Base-by-base conservation (phyloP, 2,797 vertebrate species). In the Calcarius lapponicus region DNA sequence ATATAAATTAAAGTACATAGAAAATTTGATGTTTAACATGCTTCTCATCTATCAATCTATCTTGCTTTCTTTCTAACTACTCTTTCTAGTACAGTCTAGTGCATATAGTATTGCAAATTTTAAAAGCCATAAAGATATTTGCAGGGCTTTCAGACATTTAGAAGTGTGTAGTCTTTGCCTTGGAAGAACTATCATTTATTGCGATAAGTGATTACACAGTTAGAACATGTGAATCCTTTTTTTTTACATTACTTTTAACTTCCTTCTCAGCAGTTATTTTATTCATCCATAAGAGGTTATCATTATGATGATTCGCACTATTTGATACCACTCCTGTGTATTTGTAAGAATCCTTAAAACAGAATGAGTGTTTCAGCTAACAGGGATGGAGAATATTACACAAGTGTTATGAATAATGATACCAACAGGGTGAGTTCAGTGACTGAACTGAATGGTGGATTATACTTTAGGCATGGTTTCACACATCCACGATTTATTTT, bases 191-290 rank as follows among this genome's bases (percentile, higher is more conserved):
- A 92, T 50, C 43, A 94, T 96, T 97, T 96, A 84, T 79, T 95
- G 83, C 87, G 79, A 95, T 95, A 96, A 96, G 78, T 69, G 36
- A 95, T 96, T 61, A 96, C 86, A 96, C 67, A 93, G 86, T 51
- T 92, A 96, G 89, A 90, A 98, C 96, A 95, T 84, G 40, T 53
- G 75, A 97, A 69, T 86, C 2, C 86, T 84, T 38, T 91, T 96
- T 96, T 93, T 87, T 95, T 81, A 90, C 66, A 84, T 91, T 17
- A 47, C 38, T 96, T 97, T 95, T 94, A 93, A 82, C 86, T 95
- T 96, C 80, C 96, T 95, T 97, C 96, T 95, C 88, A 86, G 91
- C 93, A 97, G 67, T 85, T 97, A 88, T 82, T 97, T 96, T 94
- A 95, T 96, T 86, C 54, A 89, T 72, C 58, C 34, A 38, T 47